Evolutionary conservation across 2,797 vertebrate genomes (phyloP), one percentile per base, ranked within the genome.

Genomic region (Poecilia picta): DNA sequence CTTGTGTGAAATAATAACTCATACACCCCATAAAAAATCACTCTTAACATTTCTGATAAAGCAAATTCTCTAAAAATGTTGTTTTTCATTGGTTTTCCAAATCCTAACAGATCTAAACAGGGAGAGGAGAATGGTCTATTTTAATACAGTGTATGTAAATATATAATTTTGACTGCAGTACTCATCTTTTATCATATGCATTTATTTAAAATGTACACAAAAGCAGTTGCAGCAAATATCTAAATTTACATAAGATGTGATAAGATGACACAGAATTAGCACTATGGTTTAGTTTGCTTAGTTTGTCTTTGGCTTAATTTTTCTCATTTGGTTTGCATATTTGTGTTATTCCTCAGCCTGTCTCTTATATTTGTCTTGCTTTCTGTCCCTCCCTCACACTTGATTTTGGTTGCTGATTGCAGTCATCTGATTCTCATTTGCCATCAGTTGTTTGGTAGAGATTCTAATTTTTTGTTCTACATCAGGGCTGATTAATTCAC

Each of bases 341-440:
- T 73, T 53, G 8, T 53, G 20, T 53, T 51, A 23, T 23, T 73
- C 33, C 11, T 39, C 10, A 13, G 33, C 23, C 11, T 7, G 31
- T 23, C 28, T 16, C 72, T 49, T 20, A 36, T 13, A 8, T 16
- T 57, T 43, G 2, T 25, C 15, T 39, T 74, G 36, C 23, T 74
- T n/a, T 41, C 33, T 41, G 23, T 49, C 39, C 36, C 55, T 7
- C 47, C 36, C 36, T 57, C 51, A 2, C 18, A 25, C 47, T 23
- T 57, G 49, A 39, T 25, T 41, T 57, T n/a, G 23, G 36, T 43
- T 68, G 66, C 39, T 68, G 66, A 68, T 41, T 25, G 36, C 66
- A 68, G 66, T 41, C 36, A 43, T 41, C 51, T 74, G 73, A 39
- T 74, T 15, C n/a, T 55, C 72, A 41, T 39, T 74, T 55, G 2